Conservation (phyloP, 2,113 vertebrate genomes). For the Erythrolamprus reginae region DNA sequence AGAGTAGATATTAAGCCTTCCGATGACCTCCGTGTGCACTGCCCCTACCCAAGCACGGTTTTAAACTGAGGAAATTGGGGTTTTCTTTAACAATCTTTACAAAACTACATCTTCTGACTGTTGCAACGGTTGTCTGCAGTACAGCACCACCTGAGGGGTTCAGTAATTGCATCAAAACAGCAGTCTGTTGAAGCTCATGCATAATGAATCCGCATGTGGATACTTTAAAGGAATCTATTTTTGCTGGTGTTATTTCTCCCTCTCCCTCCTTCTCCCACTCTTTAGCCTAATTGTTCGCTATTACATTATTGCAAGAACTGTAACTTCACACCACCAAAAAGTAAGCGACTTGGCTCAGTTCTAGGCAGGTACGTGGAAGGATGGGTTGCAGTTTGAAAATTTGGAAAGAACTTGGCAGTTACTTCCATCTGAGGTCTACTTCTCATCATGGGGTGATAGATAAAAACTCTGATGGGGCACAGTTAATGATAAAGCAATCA, state of each 20-base stretch:
- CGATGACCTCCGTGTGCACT: background rate
- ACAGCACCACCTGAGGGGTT: background rate
- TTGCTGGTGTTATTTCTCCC: background rate
- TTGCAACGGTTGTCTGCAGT: background rate
- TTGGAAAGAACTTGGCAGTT: conserved; percentile 13
- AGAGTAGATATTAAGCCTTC: background rate
- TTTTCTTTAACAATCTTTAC: background rate
- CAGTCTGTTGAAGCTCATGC: background rate
- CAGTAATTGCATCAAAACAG: background rate
- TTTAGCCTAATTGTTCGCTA: background rate
- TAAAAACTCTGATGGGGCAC: conserved; percentile 27
- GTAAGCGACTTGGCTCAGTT: background rate
- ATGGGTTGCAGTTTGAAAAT: conserved; percentile 23
- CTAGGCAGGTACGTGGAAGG: background rate
- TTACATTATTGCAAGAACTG: background rate
- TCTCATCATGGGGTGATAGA: conserved; percentile 29
- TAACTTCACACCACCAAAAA: background rate
- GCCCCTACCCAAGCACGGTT: background rate
- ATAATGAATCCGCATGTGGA: background rate
- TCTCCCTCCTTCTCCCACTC: background rate
- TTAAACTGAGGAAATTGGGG: background rate
- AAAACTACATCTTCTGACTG: conserved; percentile 9
- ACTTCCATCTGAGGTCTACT: conserved; percentile 13
- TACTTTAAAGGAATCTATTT: conserved; percentile 26
- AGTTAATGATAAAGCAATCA: conserved; percentile 55